Base-by-base conservation (phyloP, 2,888 invertebrate species). In the Phanerotoma sp. region DNA sequence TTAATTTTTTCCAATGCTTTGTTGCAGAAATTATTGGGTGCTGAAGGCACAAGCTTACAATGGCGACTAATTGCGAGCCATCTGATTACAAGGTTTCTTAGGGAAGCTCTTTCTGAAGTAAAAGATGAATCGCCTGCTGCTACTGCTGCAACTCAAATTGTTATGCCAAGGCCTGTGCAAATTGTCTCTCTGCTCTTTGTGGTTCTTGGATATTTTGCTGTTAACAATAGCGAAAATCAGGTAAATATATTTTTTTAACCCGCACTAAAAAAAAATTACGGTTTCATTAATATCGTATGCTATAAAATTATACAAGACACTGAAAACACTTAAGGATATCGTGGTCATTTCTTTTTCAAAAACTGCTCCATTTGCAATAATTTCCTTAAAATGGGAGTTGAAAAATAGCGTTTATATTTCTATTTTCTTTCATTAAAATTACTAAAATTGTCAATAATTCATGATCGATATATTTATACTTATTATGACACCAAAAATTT, bases 51-150 rank as follows among this genome's bases (percentile, higher is more conserved):
- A 21, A 92, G 90, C 4, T 79, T 94, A 33, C 93, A 94, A 77
- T 91, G 93, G 79, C 84, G 93, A 1, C 90, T 93, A 66, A 91
- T 94, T 47, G 86, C 90, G 30, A 88, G 90, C 55, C 86, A 92
- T 69, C 81, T 94, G 51, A 83, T 94, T 62, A 90, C 90, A 80
- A 84, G 85, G 65, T 80, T 84, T 46, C 83, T 75, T 1, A 70
- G 83, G 35, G 82, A 82, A 75, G 66, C 79, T 72, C 54, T 74
- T 16, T 51, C 51, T 5, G 62, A 65, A 16, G 57, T 54, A 21
- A 25, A 45, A 1, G 60, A 60, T 9, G n/a, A n/a, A n/a, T n/a
- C n/a, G n/a, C n/a, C n/a, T n/a, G n/a, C n/a, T n/a, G 16, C 40
- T 62, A 21, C 74, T 66, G 28, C 32, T 25, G 55, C 53, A 32